Conservation (phyloP, 2,888 invertebrate species). For the Eucriotettix oculatus region DNA sequence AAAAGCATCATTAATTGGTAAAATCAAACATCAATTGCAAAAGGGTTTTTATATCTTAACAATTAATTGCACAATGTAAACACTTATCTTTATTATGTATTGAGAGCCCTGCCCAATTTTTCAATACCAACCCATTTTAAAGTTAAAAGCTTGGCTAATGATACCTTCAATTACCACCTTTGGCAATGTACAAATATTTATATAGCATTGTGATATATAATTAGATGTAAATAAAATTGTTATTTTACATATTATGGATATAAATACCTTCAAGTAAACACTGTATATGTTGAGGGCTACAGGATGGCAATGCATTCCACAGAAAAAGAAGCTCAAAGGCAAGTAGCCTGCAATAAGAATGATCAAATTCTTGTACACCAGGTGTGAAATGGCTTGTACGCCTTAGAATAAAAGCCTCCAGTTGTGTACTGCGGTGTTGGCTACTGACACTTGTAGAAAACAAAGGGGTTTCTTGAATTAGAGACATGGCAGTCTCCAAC, state of each 20-base stretch:
- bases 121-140: too few species aligned
- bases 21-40: too few species aligned
- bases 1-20: too few species aligned
- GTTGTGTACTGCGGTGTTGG: constrained; percentile 22
- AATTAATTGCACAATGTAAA: too few species aligned
- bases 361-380: constrained; percentile 1
- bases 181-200: too few species aligned
- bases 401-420: constrained; percentile 23
- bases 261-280: constrained; percentile 28
- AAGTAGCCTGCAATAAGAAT: constrained; percentile 35
- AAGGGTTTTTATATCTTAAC: too few species aligned
- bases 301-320: constrained; percentile 48
- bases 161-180: too few species aligned
- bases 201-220: too few species aligned
- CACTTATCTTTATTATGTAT: too few species aligned
- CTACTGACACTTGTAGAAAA: constrained; percentile 23
- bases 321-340: constrained; percentile 48
- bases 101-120: too few species aligned
- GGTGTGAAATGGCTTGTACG: constrained; percentile 17
- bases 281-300: constrained; percentile 24
- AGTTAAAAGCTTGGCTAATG: too few species aligned
- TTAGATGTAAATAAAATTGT: too few species aligned
- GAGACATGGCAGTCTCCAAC: constrained; percentile 22
- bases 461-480: constrained; percentile 25
- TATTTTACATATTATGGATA: not conserved